These are phyloP conservation scores for Troides oblongomaculatus DNA, from an alignment of 2,888 invertebrate species.

Conservation along the genomic window DNA sequence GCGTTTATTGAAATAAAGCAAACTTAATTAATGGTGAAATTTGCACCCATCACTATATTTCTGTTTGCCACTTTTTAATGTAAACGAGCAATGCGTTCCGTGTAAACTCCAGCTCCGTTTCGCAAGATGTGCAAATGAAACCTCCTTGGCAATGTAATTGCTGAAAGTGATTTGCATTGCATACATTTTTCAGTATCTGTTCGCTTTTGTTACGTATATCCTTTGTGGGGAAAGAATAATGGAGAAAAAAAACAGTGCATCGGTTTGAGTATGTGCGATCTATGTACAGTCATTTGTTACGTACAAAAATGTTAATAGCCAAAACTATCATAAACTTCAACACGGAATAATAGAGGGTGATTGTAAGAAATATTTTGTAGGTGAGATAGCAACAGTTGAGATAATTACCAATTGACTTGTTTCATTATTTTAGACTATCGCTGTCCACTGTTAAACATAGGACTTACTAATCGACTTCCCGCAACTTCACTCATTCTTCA, in stretches of 20 bases:
- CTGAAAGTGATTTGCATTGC: conserved; percentile 23
- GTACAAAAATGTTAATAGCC: neutral
- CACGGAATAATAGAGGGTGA: neutral
- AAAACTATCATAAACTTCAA: neutral
- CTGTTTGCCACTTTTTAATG: conserved; percentile 37
- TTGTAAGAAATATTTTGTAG: neutral
- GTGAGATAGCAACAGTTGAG: too few species aligned
- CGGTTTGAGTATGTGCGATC: conserved; percentile 8
- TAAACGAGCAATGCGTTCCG: conserved; percentile 29
- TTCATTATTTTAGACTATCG: too few species aligned
- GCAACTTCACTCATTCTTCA: too few species aligned
- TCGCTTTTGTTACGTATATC: conserved; percentile 17
- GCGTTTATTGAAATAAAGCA: conserved; percentile 64
- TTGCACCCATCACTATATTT: conserved; percentile 37
- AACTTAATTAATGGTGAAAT: conserved; percentile 57
- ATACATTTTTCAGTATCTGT: conserved; percentile 20
- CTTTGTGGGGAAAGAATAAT: conserved; percentile 13
- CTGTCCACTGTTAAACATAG: too few species aligned
- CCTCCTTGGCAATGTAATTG: conserved; percentile 21
- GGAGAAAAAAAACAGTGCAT: conserved; percentile 15
- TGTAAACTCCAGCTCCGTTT: conserved; percentile 11
- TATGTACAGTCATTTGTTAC: neutral
- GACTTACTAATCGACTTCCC: too few species aligned
- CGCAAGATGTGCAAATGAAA: conserved; percentile 19
- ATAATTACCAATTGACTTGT: too few species aligned